A percentile compares a stretch with the other conserved stretches of the same genome.
These are phyloP conservation scores for Muscicapa adusta DNA, from an alignment of 2,113 vertebrate genomes.

Conservation along the genomic window DNA sequence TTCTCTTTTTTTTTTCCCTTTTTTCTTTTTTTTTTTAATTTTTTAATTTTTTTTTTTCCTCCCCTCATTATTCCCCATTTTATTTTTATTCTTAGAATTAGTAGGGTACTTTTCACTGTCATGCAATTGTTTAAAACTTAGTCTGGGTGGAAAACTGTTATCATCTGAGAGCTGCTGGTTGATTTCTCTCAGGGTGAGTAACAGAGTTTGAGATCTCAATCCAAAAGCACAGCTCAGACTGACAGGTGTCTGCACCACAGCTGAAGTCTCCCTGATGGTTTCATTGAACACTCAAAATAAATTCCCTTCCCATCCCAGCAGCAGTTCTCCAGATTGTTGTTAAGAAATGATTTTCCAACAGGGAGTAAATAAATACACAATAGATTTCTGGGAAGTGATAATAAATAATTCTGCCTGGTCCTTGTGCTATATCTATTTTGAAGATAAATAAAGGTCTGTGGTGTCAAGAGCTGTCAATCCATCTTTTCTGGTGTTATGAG, in stretches of 20 bases:
- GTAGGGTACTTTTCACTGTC: background rate
- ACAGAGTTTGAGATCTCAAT: background rate
- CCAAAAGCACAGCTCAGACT: background rate
- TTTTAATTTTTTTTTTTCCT: accelerated
- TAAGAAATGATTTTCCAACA: background rate
- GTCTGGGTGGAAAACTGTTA: background rate
- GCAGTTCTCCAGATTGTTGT: background rate
- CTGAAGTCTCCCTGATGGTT: background rate
- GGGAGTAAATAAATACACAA: background rate
- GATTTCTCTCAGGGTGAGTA: background rate
- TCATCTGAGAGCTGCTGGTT: background rate
- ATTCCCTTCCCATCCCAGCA: background rate
- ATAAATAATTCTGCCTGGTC: constrained; percentile 1
- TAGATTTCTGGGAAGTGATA: background rate
- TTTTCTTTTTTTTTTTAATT: no score
- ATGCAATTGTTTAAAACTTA: accelerated
- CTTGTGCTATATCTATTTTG: background rate
- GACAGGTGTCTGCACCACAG: background rate
- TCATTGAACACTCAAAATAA: background rate
- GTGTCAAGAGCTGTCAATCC: background rate
- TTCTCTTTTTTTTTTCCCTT: accelerated
- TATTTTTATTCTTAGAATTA: background rate
- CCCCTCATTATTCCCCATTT: accelerated
- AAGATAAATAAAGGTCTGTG: background rate
- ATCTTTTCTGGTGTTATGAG: background rate